Conservation (phyloP, 1,140 invertebrate genomes). For the Temnothorax longispinosus region DNA sequence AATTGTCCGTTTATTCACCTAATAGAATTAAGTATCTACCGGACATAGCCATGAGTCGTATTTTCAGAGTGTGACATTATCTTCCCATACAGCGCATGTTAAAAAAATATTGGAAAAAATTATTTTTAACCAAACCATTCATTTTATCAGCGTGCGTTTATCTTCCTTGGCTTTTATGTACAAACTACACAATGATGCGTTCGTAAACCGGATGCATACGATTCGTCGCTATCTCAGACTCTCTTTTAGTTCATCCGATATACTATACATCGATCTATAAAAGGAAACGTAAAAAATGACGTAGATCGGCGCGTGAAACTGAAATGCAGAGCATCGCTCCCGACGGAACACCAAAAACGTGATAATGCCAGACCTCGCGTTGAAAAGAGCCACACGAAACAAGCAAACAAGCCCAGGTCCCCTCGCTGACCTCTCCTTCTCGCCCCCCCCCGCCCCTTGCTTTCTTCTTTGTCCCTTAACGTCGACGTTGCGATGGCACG, state of each 20-base stretch:
- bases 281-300: slow-evolving; percentile 36
- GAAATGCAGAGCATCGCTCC: slow-evolving; percentile 29
- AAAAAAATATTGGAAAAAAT: slow-evolving; percentile 13
- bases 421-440: background rate
- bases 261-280: slow-evolving; percentile 11
- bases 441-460: too few species aligned
- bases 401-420: background rate
- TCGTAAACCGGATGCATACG: background rate
- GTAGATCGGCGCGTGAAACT: slow-evolving; percentile 13
- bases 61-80: slow-evolving; percentile 1
- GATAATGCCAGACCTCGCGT: slow-evolving; percentile 9
- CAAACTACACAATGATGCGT: background rate
- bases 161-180: background rate
- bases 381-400: slow-evolving; percentile 27
- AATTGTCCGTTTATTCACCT: background rate
- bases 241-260: slow-evolving; percentile 16
- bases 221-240: slow-evolving; percentile 42
- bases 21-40: background rate
- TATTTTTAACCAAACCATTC: background rate
- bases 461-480: background rate
- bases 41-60: background rate
- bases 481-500: slow-evolving; percentile 62
- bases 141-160: background rate
- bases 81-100: too few species aligned
- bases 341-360: slow-evolving; percentile 54